Evolutionary conservation across 2,113 vertebrate genomes (phyloP), one percentile per base, ranked within the genome.

Genomic region (Colius striatus): DNA sequence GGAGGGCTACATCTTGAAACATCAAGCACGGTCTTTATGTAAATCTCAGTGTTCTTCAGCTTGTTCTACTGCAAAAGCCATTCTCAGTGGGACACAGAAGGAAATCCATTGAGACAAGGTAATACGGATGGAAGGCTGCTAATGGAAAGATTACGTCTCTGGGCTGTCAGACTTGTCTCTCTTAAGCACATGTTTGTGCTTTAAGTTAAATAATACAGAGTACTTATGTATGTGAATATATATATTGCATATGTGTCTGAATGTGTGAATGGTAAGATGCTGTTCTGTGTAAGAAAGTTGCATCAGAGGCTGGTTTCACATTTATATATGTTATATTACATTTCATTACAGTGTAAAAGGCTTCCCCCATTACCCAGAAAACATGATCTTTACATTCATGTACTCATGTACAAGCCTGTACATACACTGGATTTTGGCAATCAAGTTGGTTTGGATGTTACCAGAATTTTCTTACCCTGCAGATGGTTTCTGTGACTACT

Each of bases 101-200:
- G 97, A 98, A 98, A 98, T 98, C 97, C 96, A 97, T 97, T 76
- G 97, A 98, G 98, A 98, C 98, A 97, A 92, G 93, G 90, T 98
- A 98, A 98, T 98, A 92, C 96, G 92, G 91, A 94, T 94, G 94
- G 96, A 96, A 77, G 96, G 94, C 90, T 97, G 96, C 94, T 98
- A 97, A 97, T 97, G 87, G 96, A 95, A 97, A 97, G 95, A 95
- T 97, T 95, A 88, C 43, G 94, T 94, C 97, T 95, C 96, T 55
- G 43, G 85, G 95, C 97, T 98, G 98, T 97, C 98, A 97, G 94
- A 91, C 96, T 94, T 95, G 96, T 96, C 97, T 97, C 93, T 94
- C 89, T 93, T 95, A 97, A 97, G 97, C 96, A 97, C 94, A 90
- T 90, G 53, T 97, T 97, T 97, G 91, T 97, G 94, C 94, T 98